Base-by-base conservation (phyloP, 2,113 vertebrate genomes). In the Gavialis gangeticus region DNA sequence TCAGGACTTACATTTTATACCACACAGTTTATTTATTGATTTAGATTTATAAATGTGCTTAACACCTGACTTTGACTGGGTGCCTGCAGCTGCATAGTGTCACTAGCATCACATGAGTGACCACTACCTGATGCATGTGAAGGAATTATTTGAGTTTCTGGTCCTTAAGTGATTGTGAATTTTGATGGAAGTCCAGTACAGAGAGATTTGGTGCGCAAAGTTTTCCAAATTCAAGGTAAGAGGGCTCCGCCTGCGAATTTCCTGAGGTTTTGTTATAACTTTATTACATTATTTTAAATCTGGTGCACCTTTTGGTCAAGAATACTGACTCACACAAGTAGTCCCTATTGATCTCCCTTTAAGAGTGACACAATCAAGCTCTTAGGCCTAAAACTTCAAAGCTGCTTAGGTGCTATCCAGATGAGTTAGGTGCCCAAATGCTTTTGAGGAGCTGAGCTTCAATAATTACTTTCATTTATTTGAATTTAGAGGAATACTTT, bases 1-100 rank as follows among this genome's bases (percentile, higher is more conserved):
- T 82, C 76, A 93, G 79, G 78, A 55, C 80, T 96, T 94, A 67
- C 91, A 54, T 60, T 56, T 14, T 90, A 21, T 77, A 62, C n/a
- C 59, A 79, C 90, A 93, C 73, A 83, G 79, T 93, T 95, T 94
- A 85, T 90, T 92, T 90, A 85, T 57, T 75, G 69, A 59, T 92
- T 90, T 81, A 76, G 30, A 71, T 24, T 71, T 71, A 71, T 21
- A 87, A 79, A 81, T 19, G 34, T 1, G 2, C 88, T 94, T 91
- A 62, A 84, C 12, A 10, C 82, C 46, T 84, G 55, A 64, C 62
- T 86, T 85, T 25, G 71, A 69, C n/a, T 56, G 3, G 71, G 19
- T 27, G 25, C 79, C 88, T 81, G 76, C 34, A 87, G 18, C 9
- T 63, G 25, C 30, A 75, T 3, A 3, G 57, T 5, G 46, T 46